Base-by-base conservation (phyloP, 1,140 invertebrate species). In the Atta colombica region DNA sequence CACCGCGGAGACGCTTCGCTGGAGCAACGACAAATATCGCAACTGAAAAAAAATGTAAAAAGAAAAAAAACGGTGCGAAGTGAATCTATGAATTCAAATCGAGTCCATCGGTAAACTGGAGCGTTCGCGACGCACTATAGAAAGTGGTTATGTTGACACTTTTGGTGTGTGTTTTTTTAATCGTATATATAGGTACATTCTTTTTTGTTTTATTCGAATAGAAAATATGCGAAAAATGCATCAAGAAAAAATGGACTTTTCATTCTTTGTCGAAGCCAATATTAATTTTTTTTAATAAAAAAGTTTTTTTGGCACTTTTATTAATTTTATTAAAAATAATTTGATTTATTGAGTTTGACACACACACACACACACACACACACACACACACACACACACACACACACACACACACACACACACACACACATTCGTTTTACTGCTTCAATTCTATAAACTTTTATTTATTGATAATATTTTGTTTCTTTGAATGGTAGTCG, bases 11-110 rank as follows among this genome's bases (percentile, higher is more conserved):
- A 55, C 39, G 69, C 69, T 72, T 51, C 53, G 39, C 55, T 49
- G 68, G 55, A 61, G 39, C 69, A 74, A 84, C 80, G 80, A 84
- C 80, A 84, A 84, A 84, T 74, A 74, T 74, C 66, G 58, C 35
- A 84, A 51, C n/a, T 45, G 55, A n/a, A 58, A 65, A 65, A 75
- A 55, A 25, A 58, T 6, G n/a, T 18, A 51, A 66, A 85, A 39
- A 53, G 8, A n/a, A 25, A 55, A 61, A 85, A 66, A 65, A 35
- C 4, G 61, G 81, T 63, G 81, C 72, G 72, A 85, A 77, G 60
- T 77, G 74, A 85, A 77, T 77, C 72, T 77, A 85, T 85, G 82
- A 85, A 85, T 66, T 31, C 49, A 85, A 78, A 85, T 85, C 49
- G 82, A 85, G 49, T 39, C 25, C 61, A 58, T 78, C 61, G 71